Base-by-base conservation (phyloP, 2,113 vertebrate species). In the Ciconia boyciana region DNA sequence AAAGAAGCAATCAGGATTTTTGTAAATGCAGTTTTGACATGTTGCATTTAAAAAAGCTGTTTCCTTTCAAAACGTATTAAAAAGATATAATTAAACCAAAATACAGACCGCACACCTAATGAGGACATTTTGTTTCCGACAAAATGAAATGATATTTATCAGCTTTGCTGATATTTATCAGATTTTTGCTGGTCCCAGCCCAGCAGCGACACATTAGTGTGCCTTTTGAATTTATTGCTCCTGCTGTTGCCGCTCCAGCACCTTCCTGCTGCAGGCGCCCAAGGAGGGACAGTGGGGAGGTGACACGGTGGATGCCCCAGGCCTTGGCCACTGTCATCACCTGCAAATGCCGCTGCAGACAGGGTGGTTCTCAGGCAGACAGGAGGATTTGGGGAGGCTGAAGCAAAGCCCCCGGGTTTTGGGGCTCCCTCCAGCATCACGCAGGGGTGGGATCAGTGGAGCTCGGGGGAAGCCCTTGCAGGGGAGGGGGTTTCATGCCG, bases 51-150 rank as follows among this genome's bases (percentile, higher is more conserved):
- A 55, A 94, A 92, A 89, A 90, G 55, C 83, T 83, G 75, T 39
- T 95, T 76, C 49, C 8, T 62, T 88, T 90, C n/a, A 69, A 91
- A 90, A 62, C 0, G 0, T 51, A 43, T 74, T 86, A 44, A 66
- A 93, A 88, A 58, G 32, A 69, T 18, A 21, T 25, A 83, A 93
- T 93, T 91, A 96, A 93, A 61, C 6, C 34, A 82, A 89, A 91
- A 90, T 41, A 69, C 83, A 74, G 86, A 57, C 44, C 0, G 0
- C 62, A 69, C 66, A 89, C 85, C 88, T 90, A 77, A 94, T 15
- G 51, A 87, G 81, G 48, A 85, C 90, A 80, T 77, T 87, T 90
- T 90, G 90, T 88, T 96, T 93, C 87, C 87, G 84, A 87, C 84
- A 87, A 93, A 87, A 84, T 41, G 39, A 72, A 75, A 65, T 0